Evolutionary conservation across 2,888 invertebrate species (phyloP).

Genomic region (Monoplex corrugatus): DNA sequence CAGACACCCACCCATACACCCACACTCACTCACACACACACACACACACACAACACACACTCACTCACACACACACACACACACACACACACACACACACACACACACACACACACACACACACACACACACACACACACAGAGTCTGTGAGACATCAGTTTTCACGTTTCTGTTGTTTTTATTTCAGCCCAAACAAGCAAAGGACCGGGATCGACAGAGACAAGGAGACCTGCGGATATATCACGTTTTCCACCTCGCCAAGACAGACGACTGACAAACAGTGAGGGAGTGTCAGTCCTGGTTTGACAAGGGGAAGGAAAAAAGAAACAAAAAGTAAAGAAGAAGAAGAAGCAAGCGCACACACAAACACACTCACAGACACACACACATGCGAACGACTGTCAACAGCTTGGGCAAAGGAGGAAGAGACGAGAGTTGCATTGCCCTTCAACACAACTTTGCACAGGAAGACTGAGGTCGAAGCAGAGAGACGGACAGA

Average conservation of each 20-base stretch:
- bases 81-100: background rate
- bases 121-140: background rate
- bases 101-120: background rate
- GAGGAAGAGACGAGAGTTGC: background rate
- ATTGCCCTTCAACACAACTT: background rate
- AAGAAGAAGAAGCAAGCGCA: background rate
- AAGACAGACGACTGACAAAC: too few relatives aligned
- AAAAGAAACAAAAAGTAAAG: too few relatives aligned
- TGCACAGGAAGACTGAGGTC: background rate
- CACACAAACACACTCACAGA: too few relatives aligned
- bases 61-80: background rate
- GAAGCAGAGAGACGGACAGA: background rate
- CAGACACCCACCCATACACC: background rate
- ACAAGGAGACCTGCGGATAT: background rate
- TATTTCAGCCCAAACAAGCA: background rate
- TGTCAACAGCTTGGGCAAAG: background rate
- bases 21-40: background rate
- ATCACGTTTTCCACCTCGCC: too few relatives aligned
- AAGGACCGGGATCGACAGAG: background rate
- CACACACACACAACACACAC: constrained; percentile 1
- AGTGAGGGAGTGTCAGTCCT: too few relatives aligned
- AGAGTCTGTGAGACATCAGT: background rate
- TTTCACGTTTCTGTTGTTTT: background rate
- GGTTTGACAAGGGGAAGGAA: too few relatives aligned
- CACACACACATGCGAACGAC: too few relatives aligned